Evolutionary conservation across 2,888 invertebrate genomes (phyloP), one percentile per base, ranked within the genome.

Genomic region (Eupithecia subumbrata): DNA sequence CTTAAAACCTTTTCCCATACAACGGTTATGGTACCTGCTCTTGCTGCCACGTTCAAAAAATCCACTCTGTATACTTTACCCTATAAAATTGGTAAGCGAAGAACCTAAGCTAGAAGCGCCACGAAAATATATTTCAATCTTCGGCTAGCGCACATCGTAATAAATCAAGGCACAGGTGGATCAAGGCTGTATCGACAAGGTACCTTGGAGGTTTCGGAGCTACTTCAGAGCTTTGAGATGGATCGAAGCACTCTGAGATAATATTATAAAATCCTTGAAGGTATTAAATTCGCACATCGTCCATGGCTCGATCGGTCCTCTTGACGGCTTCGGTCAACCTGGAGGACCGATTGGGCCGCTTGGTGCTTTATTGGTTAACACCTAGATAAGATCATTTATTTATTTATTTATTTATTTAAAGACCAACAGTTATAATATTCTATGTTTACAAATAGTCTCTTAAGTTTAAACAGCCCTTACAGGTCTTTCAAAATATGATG

Each of bases 161-260:
- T 67, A 67, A 67, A 72, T 67, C 37, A 72, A 72, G 60, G 22
- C 56, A 25, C 22, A n/a, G 52, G 64, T 48, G 64, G 48, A 74
- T 75, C 63, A 68, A 71, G 45, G 66, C n/a, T 52, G 69, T 69
- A 72, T 16, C 22, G 43, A 56, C 14, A 37, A 66, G 63, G 40
- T 71, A 72, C 68, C 68, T 70, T 69, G 22, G 34, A 71, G 67
- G 72, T 60, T 71, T 71, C 69, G 12, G 63, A 56, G 70, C 43
- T 56, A 43, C 52, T 30, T 64, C 72, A 63, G 60, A 75, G 67
- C 71, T 64, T 73, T 69, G 70, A 73, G 22, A 37, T 34, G 18
- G 73, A 72, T 76, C 69, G 72, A 66, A 43, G 63, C 69, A 72
- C 72, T 75, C 71, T 68, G 74, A 56, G 66, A 52, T 34, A 30